These are phyloP conservation scores for Setipinna tenuifilis DNA, from an alignment of 2,797 vertebrate genomes.

Conservation along the genomic window DNA sequence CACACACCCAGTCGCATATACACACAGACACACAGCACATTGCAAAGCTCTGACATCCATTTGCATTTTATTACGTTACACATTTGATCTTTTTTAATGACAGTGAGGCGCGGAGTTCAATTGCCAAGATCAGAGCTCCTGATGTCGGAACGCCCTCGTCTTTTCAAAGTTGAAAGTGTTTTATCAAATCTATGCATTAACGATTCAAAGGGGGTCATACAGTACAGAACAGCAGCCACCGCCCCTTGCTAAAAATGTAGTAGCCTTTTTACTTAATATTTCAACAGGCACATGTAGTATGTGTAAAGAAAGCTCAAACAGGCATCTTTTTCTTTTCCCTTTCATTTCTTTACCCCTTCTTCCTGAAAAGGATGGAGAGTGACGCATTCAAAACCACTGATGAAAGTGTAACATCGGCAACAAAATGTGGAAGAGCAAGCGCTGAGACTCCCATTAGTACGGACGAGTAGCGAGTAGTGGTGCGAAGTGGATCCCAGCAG, in stretches of 20 bases:
- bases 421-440: constrained; percentile 35
- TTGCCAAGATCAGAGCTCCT: constrained; percentile 42
- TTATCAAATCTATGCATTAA: constrained; percentile 60
- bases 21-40: constrained; percentile 14
- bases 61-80: constrained; percentile 36
- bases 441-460: constrained; percentile 37
- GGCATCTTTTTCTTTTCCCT: not conserved
- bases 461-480: constrained; percentile 19
- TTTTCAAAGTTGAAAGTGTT: constrained; percentile 39
- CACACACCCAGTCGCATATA: not conserved
- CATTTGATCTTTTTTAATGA: constrained; percentile 42
- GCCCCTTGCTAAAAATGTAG: constrained; percentile 21
- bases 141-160: constrained; percentile 14
- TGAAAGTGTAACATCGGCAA: constrained; percentile 35
- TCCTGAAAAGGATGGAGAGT: constrained; percentile 3
- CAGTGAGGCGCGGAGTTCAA: constrained; percentile 29
- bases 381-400: constrained; percentile 24
- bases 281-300: constrained; percentile 21
- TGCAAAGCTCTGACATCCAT: constrained; percentile 20
- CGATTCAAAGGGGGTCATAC: constrained; percentile 39
- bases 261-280: constrained; percentile 45
- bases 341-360: not conserved
- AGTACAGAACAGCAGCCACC: constrained; percentile 26
- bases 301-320: constrained; percentile 29
- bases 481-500: not conserved